phyloP scores from a whole-genome alignment of 2,113 vertebrate species.

The Peromyscus californicus region DNA sequence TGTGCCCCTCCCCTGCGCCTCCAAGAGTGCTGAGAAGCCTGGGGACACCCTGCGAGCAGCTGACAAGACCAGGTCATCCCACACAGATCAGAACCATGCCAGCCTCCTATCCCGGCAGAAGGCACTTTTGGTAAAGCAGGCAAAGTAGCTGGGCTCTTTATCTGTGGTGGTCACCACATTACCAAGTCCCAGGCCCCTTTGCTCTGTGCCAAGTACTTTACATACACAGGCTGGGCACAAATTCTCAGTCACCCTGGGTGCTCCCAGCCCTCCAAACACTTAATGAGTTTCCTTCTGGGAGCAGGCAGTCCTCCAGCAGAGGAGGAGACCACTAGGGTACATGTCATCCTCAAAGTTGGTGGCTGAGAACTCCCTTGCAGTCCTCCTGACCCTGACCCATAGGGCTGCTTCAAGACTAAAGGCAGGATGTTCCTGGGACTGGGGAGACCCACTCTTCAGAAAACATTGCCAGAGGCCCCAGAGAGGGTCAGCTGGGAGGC shows the following conservation, averaged over 20 bases:
- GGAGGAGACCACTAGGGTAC: background rate
- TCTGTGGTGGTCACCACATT: background rate
- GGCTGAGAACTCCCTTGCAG: too few species aligned
- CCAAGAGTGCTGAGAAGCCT: constrained; percentile 44
- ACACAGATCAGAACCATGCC: constrained; percentile 12
- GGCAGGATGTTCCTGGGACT: background rate
- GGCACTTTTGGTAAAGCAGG: background rate
- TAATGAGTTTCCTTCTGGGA: background rate
- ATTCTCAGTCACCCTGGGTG: background rate
- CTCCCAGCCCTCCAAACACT: background rate
- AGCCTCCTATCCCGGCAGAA: background rate
- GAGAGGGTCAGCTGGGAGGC: background rate
- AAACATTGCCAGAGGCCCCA: background rate
- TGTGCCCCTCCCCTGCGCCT: background rate
- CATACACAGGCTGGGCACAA: background rate
- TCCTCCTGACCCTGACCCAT: background rate
- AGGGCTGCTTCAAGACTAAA: background rate
- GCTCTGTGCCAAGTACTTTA: background rate
- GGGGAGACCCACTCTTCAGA: background rate
- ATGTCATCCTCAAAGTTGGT: background rate
- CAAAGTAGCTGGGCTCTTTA: background rate
- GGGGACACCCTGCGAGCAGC: background rate
- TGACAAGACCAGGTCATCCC: constrained; percentile 21
- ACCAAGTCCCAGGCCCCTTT: background rate
- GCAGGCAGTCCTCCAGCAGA: background rate